Percentiles rank a stretch among this genome's conserved stretches.
These are phyloP conservation scores for Syrista parreyssii DNA, from an alignment of 2,888 invertebrate genomes.

Conservation along the genomic window DNA sequence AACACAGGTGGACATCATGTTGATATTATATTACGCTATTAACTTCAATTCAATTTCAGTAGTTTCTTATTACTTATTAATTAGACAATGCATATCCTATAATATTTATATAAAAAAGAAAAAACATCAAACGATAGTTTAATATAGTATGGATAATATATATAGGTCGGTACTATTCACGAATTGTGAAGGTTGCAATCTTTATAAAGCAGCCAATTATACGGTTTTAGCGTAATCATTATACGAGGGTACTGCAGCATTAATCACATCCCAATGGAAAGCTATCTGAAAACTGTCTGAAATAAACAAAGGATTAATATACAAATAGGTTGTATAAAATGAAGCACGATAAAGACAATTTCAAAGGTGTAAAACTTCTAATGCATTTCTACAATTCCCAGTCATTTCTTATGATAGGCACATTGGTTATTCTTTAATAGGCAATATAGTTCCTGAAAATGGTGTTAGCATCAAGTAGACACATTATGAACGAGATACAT, in stretches of 20 bases:
- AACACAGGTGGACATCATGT: slow-evolving; percentile 45
- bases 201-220: slow-evolving; percentile 49
- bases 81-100: slow-evolving; percentile 48
- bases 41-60: slow-evolving; percentile 37
- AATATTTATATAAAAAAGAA: slow-evolving; percentile 37
- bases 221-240: slow-evolving; percentile 44
- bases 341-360: slow-evolving; percentile 17
- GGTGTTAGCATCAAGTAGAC: slow-evolving; percentile 23
- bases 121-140: slow-evolving; percentile 29
- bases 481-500: slow-evolving; percentile 25
- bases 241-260: slow-evolving; percentile 61
- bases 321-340: slow-evolving; percentile 34
- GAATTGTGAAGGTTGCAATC: slow-evolving; percentile 29
- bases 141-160: slow-evolving; percentile 30
- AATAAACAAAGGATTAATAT: slow-evolving; percentile 63
- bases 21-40: slow-evolving; percentile 39
- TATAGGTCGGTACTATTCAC: slow-evolving; percentile 28
- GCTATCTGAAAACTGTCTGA: slow-evolving; percentile 66
- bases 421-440: slow-evolving; percentile 18
- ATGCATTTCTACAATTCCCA: slow-evolving; percentile 30
- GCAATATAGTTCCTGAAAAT: slow-evolving; percentile 7
- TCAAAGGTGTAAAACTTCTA: slow-evolving; percentile 59
- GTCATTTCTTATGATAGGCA: slow-evolving; percentile 6
- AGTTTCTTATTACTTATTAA: slow-evolving; percentile 43
- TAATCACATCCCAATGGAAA: slow-evolving; percentile 63